phyloP scores from a whole-genome alignment of 2,888 invertebrate species.

The Noctua pronuba region DNA sequence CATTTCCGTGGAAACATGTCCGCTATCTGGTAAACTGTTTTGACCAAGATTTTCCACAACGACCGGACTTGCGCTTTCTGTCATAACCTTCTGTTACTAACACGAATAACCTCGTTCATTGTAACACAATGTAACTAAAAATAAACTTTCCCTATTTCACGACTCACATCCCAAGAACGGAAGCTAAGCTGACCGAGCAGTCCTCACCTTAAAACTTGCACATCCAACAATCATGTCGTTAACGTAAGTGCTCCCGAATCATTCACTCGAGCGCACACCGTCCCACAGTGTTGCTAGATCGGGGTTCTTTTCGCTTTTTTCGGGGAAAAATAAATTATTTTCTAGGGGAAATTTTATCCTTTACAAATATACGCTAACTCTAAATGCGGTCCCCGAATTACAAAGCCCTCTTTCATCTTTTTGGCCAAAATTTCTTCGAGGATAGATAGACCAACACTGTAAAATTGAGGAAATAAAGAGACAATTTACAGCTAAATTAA shows the following conservation, averaged over 20 bases:
- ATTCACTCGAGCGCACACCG: conserved; percentile 54
- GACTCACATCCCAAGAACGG: conserved; percentile 1
- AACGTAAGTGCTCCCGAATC: conserved; percentile 62
- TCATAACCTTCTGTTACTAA: not conserved
- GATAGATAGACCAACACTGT: too few species aligned
- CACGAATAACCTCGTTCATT: not conserved
- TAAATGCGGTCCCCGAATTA: too few species aligned
- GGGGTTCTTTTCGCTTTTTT: not conserved
- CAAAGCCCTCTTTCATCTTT: too few species aligned
- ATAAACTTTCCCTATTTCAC: conserved; percentile 2
- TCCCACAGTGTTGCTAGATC: conserved; percentile 14
- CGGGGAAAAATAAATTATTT: not conserved
- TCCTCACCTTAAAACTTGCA: conserved; percentile 51
- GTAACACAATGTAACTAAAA: conserved; percentile 24
- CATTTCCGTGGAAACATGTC: too few species aligned
- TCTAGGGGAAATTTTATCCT: not conserved
- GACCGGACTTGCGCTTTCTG: not conserved
- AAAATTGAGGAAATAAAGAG: not conserved
- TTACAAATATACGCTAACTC: too few species aligned
- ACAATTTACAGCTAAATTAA: not conserved
- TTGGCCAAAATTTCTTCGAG: too few species aligned
- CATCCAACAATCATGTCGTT: conserved; percentile 63
- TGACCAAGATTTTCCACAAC: not conserved
- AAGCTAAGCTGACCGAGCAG: conserved; percentile 34
- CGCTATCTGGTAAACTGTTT: not conserved